phyloP scores from a whole-genome alignment of 2,797 vertebrate species.

The Mus spretus region DNA sequence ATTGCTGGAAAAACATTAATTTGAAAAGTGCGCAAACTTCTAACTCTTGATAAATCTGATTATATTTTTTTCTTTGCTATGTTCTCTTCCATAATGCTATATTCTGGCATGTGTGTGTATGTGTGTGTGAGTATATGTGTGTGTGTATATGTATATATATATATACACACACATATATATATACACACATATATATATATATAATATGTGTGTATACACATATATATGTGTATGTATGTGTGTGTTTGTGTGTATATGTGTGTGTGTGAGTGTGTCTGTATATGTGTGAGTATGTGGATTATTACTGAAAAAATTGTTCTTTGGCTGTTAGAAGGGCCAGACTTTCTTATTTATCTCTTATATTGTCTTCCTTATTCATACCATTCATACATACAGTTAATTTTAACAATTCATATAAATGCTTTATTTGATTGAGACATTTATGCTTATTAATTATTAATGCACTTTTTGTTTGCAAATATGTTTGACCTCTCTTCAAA shows the following conservation, averaged over 20 bases:
- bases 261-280: neutral
- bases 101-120: neutral
- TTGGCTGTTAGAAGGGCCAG: constrained; percentile 8
- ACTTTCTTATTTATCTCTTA: constrained; percentile 26
- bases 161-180: too few species aligned
- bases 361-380: neutral
- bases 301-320: constrained; percentile 32
- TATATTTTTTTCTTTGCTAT: constrained; percentile 12
- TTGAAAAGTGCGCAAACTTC: constrained; percentile 15
- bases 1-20: constrained; percentile 30
- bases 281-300: neutral
- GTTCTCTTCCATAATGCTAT: too few species aligned
- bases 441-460: constrained; percentile 21
- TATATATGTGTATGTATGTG: neutral
- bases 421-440: constrained; percentile 50
- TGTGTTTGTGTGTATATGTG: accelerated
- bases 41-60: constrained; percentile 37
- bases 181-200: too few species aligned
- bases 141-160: accelerated
- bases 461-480: constrained; percentile 33
- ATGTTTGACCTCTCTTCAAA: constrained; percentile 26
- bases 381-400: neutral
- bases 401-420: constrained; percentile 51
- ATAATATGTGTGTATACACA: too few species aligned
- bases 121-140: neutral